A percentile compares a stretch with the other conserved stretches of the same genome.
Conservation (phyloP, 2,888 invertebrate genomes). For the Antheraea yamamai region DNA sequence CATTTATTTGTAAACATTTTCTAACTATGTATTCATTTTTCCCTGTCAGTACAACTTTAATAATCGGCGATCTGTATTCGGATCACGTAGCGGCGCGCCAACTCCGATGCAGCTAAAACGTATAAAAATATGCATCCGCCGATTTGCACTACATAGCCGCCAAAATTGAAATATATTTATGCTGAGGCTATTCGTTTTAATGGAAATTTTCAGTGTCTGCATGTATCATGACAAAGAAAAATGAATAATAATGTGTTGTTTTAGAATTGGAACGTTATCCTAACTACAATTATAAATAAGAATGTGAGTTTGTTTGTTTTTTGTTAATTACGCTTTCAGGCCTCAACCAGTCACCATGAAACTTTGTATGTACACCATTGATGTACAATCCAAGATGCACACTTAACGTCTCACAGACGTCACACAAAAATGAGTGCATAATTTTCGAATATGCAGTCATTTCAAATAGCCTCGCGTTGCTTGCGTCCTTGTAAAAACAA, state of each 20-base stretch:
- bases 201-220: slow-evolving; percentile 8
- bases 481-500: no score
- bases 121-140: slow-evolving; percentile 50
- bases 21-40: slow-evolving; percentile 20
- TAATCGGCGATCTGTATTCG: slow-evolving; percentile 42
- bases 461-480: no score
- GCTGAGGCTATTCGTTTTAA: slow-evolving; percentile 11
- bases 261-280: not conserved
- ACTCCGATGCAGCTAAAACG: slow-evolving; percentile 47
- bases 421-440: no score
- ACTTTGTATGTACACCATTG: not conserved
- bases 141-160: slow-evolving; percentile 42
- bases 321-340: not conserved
- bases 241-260: not conserved
- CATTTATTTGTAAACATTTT: slow-evolving; percentile 25
- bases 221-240: not conserved
- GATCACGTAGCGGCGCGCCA: slow-evolving; percentile 44
- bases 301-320: not conserved
- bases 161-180: slow-evolving; percentile 22
- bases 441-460: no score
- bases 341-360: no score
- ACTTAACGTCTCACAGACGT: no score
- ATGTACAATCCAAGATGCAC: no score
- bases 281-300: not conserved
- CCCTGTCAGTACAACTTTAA: slow-evolving; percentile 35